Evolutionary conservation across 2,797 vertebrate genomes (phyloP).

Genomic region (Tangara arthus): DNA sequence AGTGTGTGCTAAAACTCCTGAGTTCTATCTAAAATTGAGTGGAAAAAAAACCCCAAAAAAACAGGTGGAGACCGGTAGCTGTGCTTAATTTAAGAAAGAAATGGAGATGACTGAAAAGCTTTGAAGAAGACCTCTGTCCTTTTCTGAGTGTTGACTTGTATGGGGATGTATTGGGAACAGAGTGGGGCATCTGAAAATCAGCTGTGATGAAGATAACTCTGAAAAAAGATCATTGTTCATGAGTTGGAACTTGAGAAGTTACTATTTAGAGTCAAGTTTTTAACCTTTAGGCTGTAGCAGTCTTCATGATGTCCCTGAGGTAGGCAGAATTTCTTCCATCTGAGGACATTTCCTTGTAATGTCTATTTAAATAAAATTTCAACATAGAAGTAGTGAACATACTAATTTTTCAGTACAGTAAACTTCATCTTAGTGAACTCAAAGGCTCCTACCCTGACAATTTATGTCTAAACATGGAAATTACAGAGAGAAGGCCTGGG

Average conservation of each 20-base stretch:
- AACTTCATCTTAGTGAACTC: background rate
- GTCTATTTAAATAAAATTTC: background rate
- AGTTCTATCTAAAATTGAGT: background rate
- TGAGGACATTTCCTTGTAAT: background rate
- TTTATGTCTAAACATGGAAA: background rate
- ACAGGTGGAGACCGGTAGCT: background rate
- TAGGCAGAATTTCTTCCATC: background rate
- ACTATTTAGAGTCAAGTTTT: background rate
- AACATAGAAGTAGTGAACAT: background rate
- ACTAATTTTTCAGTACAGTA: background rate
- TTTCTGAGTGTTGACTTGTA: background rate
- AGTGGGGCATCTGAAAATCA: background rate
- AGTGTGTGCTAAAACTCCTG: background rate
- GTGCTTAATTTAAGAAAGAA: background rate
- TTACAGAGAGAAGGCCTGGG: background rate
- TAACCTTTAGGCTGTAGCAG: background rate
- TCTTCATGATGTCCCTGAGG: background rate
- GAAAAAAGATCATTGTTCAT: background rate
- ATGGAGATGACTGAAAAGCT: background rate
- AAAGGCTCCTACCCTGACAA: background rate
- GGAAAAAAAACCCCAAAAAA: background rate
- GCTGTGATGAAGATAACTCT: background rate
- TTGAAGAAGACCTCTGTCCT: background rate
- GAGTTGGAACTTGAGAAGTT: background rate
- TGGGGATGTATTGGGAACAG: background rate